Evolutionary conservation across 2,888 invertebrate genomes (phyloP).

Genomic region (Urechis unicinctus): DNA sequence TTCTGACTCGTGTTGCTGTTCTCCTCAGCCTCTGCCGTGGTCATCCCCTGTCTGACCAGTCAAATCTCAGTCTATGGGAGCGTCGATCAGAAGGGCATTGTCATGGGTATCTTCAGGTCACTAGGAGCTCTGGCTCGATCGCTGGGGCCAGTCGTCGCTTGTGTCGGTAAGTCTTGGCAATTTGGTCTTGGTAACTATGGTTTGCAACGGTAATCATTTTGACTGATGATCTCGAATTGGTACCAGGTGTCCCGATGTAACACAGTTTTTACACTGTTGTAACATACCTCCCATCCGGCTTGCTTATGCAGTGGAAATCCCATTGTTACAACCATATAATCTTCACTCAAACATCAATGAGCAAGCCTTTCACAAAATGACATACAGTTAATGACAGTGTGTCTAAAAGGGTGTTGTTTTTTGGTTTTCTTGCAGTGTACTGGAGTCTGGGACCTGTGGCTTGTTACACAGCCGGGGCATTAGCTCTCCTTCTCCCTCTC

Average conservation of each 20-base stretch:
- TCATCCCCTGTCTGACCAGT: slow-evolving; percentile 91
- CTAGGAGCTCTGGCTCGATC: slow-evolving; percentile 90
- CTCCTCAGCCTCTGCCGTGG: slow-evolving; percentile 60
- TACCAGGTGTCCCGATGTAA: too few species aligned
- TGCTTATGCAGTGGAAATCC: too few species aligned
- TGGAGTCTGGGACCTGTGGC: slow-evolving; percentile 81
- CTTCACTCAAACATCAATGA: too few species aligned
- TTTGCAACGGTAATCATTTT: too few species aligned
- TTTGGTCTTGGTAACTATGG: neutral
- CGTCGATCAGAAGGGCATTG: slow-evolving; percentile 77
- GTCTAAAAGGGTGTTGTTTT: neutral
- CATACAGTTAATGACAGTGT: too few species aligned
- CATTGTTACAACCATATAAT: too few species aligned
- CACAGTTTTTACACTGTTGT: too few species aligned
- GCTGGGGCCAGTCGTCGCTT: slow-evolving; percentile 81
- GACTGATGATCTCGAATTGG: too few species aligned
- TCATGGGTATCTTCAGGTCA: slow-evolving; percentile 89
- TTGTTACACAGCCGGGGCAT: slow-evolving; percentile 63
- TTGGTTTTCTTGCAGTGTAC: slow-evolving; percentile 62
- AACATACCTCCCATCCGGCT: too few species aligned
- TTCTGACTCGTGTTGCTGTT: neutral
- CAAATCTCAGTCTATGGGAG: slow-evolving; percentile 77
- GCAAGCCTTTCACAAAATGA: too few species aligned
- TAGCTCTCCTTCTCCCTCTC: slow-evolving; percentile 12
- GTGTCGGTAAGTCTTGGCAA: slow-evolving; percentile 60